phyloP scores from a whole-genome alignment of 2,113 vertebrate species.

The Trematomus loennbergii region DNA sequence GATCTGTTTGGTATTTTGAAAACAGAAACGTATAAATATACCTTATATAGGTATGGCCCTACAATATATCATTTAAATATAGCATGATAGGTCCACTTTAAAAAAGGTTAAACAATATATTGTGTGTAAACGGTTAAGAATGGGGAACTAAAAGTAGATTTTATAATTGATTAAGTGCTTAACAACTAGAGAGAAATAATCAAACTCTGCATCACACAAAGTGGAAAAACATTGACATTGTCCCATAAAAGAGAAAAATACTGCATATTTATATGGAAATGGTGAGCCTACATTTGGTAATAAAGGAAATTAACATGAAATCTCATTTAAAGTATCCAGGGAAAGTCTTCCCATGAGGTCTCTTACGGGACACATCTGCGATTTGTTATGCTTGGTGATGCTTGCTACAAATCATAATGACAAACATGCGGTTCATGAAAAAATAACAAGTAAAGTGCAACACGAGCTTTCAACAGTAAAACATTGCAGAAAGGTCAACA shows the following conservation, averaged over 20 bases:
- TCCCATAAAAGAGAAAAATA: not conserved
- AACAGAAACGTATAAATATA: no score
- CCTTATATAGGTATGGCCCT: no score
- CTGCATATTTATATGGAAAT: not conserved
- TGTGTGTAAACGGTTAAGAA: not conserved
- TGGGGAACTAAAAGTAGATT: not conserved
- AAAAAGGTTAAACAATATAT: not conserved
- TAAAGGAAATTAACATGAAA: constrained; percentile 35
- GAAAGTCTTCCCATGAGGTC: constrained; percentile 44
- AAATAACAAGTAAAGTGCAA: constrained; percentile 74
- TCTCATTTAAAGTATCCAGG: constrained; percentile 18
- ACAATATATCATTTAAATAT: no score
- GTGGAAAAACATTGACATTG: not conserved
- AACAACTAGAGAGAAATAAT: not conserved
- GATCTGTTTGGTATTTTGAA: no score
- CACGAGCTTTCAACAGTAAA: constrained; percentile 73
- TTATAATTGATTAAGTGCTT: not conserved
- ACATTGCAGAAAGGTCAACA: constrained; percentile 69
- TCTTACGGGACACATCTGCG: constrained; percentile 38
- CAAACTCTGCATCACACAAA: not conserved
- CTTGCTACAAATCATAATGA: constrained; percentile 54
- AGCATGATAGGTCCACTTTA: no score
- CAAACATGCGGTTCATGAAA: constrained; percentile 77
- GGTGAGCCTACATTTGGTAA: constrained; percentile 28
- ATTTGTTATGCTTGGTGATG: constrained; percentile 68